A percentile compares a stretch with the other conserved stretches of the same genome.
These are phyloP conservation scores for Tiliqua scincoides DNA, from an alignment of 2,113 vertebrate genomes.

Conservation along the genomic window DNA sequence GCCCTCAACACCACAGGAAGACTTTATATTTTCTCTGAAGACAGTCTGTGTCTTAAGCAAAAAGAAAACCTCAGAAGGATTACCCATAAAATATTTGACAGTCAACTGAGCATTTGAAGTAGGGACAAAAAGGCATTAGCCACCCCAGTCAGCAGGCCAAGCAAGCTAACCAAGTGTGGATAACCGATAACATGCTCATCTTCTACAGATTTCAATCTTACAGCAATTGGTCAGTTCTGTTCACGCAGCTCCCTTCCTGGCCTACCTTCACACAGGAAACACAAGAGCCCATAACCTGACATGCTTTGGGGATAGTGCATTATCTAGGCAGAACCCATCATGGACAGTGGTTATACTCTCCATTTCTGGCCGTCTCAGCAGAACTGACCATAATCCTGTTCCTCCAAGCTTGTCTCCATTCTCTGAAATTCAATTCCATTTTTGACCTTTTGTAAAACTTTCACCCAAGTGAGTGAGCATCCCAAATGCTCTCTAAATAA, in stretches of 20 bases:
- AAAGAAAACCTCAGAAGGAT: not conserved
- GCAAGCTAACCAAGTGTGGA: constrained; percentile 7
- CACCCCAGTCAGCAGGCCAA: not conserved
- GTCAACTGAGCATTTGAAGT: not conserved
- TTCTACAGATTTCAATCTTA: not conserved
- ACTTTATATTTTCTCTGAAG: not conserved
- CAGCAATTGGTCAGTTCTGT: not conserved
- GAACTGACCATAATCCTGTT: not conserved
- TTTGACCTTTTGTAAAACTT: not conserved
- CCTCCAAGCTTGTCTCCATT: too few species aligned
- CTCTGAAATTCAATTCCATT: not conserved
- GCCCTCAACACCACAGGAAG: not conserved
- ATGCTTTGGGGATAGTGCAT: not conserved
- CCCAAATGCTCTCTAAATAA: not conserved
- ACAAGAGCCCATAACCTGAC: not conserved
- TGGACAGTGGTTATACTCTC: not conserved
- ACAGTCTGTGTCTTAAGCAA: not conserved
- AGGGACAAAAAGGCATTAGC: not conserved
- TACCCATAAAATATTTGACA: not conserved
- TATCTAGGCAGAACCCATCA: not conserved
- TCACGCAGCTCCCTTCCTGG: not conserved
- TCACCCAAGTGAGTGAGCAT: not conserved
- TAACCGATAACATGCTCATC: not conserved
- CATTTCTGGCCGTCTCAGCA: not conserved
- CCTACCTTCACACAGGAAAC: too few species aligned